Percentiles rank a stretch among this genome's conserved stretches.
phyloP scores from a whole-genome alignment of 2,888 invertebrate genomes.

The Leptinotarsa haldemani region DNA sequence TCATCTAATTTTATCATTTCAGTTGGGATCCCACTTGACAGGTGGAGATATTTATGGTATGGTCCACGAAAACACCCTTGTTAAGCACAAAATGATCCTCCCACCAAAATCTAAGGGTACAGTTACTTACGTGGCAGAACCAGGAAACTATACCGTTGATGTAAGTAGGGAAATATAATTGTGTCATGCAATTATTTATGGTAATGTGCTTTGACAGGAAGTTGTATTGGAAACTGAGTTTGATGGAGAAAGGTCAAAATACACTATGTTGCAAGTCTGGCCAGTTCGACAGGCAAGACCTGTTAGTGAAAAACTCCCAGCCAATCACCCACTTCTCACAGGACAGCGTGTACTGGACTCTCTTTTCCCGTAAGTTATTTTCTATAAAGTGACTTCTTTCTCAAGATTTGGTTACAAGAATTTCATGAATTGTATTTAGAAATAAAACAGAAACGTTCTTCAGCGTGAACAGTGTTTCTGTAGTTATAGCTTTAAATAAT shows the following conservation, averaged over 20 bases:
- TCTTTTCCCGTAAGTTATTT: slow-evolving; percentile 86
- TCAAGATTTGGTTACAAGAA: background rate
- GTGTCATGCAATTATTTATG: slow-evolving; percentile 6
- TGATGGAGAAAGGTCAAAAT: slow-evolving; percentile 92
- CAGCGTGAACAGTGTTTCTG: no score
- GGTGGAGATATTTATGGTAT: slow-evolving; percentile 97
- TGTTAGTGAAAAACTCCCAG: slow-evolving; percentile 96
- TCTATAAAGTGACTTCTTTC: background rate
- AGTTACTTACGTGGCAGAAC: slow-evolving; percentile 92
- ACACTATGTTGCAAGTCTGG: slow-evolving; percentile 99
- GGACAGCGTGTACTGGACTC: slow-evolving; percentile 99
- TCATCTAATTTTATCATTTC: slow-evolving; percentile 48
- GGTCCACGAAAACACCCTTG: slow-evolving; percentile 97
- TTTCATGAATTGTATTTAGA: background rate
- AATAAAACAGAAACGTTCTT: no score
- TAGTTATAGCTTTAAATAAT: no score
- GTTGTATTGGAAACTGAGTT: slow-evolving; percentile 98
- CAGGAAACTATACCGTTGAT: slow-evolving; percentile 93
- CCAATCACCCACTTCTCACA: slow-evolving; percentile 97
- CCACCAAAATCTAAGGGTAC: slow-evolving; percentile 97
- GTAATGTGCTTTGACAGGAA: slow-evolving; percentile 72
- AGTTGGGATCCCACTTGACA: slow-evolving; percentile 96
- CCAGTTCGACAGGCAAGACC: slow-evolving; percentile 98
- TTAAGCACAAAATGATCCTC: slow-evolving; percentile 96
- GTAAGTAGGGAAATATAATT: slow-evolving; percentile 69